phyloP scores from a whole-genome alignment of 2,888 invertebrate genomes.

The Seladonia tumulorum region DNA sequence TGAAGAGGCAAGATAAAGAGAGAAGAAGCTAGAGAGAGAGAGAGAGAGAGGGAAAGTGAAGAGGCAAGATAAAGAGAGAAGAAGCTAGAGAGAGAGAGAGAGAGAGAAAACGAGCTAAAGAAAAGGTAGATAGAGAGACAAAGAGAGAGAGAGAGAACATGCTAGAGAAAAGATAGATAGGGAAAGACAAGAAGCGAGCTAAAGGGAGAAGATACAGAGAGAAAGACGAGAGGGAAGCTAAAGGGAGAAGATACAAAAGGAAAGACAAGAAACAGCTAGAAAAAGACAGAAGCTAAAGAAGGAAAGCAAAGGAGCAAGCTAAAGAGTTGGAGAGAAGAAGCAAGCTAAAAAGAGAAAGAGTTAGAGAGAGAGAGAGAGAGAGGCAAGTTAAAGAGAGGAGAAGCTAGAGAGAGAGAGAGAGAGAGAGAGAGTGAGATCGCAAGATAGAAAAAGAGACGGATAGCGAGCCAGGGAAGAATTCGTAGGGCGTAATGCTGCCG shows the following conservation, averaged over 20 bases:
- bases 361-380: slow-evolving; percentile 16
- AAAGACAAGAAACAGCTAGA: background rate
- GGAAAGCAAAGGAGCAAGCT: background rate
- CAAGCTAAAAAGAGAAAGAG: background rate
- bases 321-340: slow-evolving; percentile 26
- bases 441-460: slow-evolving; percentile 4
- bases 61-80: slow-evolving; percentile 2
- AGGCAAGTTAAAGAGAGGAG: background rate
- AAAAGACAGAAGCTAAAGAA: background rate
- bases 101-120: too few relatives aligned
- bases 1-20: background rate
- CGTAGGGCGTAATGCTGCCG: slow-evolving; percentile 48
- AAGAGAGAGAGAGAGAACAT: background rate
- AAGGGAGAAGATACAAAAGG: background rate
- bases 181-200: background rate
- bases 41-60: background rate
- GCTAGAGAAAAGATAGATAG: background rate
- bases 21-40: background rate
- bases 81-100: too few relatives aligned
- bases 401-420: background rate
- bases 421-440: background rate
- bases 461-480: slow-evolving; percentile 48
- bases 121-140: too few relatives aligned
- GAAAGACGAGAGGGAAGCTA: background rate
- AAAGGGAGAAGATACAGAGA: background rate